Evolutionary conservation across 2,113 vertebrate genomes (phyloP), one percentile per base, ranked within the genome.

Genomic region (Castor canadensis): DNA sequence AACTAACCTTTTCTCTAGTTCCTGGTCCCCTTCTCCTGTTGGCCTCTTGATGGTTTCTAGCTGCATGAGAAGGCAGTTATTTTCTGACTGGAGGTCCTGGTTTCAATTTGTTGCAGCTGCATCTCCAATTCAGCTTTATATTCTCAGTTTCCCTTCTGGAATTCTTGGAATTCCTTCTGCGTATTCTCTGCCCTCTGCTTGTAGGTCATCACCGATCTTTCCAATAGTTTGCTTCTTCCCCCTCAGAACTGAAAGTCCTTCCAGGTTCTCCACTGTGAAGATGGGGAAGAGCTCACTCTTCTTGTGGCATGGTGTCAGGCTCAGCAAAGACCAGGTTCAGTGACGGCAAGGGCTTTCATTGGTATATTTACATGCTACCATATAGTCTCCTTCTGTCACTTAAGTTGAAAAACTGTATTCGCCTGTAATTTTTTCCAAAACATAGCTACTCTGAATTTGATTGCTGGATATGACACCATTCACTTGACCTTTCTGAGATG

Each of bases 111-210:
- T 43, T 99, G 99, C 93, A 99, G 98, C 95, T 99, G 99, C 0
- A 98, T 96, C 97, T 99, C 99, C 97, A 99, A 98, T 30, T 99
- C 99, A 0, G 99, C 99, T 95, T 99, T 99, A 60, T 99, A 99
- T 94, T 99, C 99, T 40, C 99, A 98, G 97, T 99, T 99, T 97
- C 99, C 99, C 98, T 99, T 99, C 93, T 99, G 99, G 97, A 99
- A 99, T 95, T 99, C 99, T 89, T 99, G 99, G 86, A 99, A 96
- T 52, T 99, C 99, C 72, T 99, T 99, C 82, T 99, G 99, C 0
- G 99, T 98, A 30, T 98, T 99, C 11, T 99, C 98, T 43, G 99
- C 99, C 98, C 99, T 99, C 89, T 99, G 98, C 95, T 99, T 99
- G 52, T 99, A 99, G 95, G 98, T 98, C 89, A 98, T 95, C 1